These are phyloP conservation scores for Furcula furcula DNA, from an alignment of 2,888 invertebrate genomes.

Conservation along the genomic window DNA sequence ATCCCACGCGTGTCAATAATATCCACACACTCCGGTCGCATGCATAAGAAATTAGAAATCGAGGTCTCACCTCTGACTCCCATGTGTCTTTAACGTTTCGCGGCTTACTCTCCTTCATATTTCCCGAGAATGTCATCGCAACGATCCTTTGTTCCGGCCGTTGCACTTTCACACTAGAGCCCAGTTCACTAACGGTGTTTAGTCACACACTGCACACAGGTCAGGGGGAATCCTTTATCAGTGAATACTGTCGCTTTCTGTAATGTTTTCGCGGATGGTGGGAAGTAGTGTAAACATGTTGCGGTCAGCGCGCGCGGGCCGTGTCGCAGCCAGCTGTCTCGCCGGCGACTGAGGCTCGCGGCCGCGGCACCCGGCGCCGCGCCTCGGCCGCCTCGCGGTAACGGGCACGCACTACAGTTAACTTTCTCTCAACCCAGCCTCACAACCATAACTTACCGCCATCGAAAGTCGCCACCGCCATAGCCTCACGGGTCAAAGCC, in stretches of 20 bases:
- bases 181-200: slow-evolving; percentile 18
- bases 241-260: slow-evolving; percentile 69
- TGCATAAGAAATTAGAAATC: slow-evolving; percentile 41
- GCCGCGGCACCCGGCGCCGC: slow-evolving; percentile 5
- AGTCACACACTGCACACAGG: slow-evolving; percentile 27
- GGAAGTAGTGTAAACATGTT: slow-evolving; percentile 54
- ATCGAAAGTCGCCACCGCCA: slow-evolving; percentile 71
- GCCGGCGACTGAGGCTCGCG: slow-evolving; percentile 41
- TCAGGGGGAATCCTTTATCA: slow-evolving; percentile 38
- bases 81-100: slow-evolving; percentile 68
- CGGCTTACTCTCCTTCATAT: slow-evolving; percentile 74
- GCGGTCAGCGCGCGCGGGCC: slow-evolving; percentile 25
- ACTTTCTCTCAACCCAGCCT: slow-evolving; percentile 74
- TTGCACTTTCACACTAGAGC: slow-evolving; percentile 59
- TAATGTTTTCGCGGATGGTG: slow-evolving; percentile 52
- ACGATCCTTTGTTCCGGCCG: slow-evolving; percentile 49
- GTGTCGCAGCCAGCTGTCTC: slow-evolving; percentile 26
- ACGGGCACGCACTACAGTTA: slow-evolving; percentile 79
- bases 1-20: slow-evolving; percentile 37
- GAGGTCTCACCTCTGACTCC: slow-evolving; percentile 71
- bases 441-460: slow-evolving; percentile 63
- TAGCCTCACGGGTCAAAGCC: slow-evolving; percentile 68
- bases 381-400: slow-evolving; percentile 46
- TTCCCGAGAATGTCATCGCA: slow-evolving; percentile 72
- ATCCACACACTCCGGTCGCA: slow-evolving; percentile 31